Evolutionary conservation across 2,797 vertebrate genomes (phyloP).

Genomic region (Ceryle rudis): DNA sequence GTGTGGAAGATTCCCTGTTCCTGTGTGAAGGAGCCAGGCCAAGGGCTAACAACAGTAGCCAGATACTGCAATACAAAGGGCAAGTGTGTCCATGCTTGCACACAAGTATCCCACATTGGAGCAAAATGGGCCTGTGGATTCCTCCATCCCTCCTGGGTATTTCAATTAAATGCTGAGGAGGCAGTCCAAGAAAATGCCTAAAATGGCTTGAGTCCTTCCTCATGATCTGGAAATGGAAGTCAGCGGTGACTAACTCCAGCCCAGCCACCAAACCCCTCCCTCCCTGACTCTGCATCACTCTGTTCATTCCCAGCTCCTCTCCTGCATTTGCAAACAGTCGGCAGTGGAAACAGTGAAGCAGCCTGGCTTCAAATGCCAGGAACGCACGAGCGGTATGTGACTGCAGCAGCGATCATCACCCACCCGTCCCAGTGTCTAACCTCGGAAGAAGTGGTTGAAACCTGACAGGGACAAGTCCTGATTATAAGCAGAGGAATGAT

Average conservation of each 20-base stretch:
- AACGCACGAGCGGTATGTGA: fast-evolving
- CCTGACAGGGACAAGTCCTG: neutral
- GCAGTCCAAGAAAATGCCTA: slow-evolving; percentile 63
- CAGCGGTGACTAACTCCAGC: slow-evolving; percentile 42
- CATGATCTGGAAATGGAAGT: slow-evolving; percentile 54
- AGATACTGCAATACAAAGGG: fast-evolving
- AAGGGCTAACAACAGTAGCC: neutral
- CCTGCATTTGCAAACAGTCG: neutral
- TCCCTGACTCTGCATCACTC: slow-evolving; percentile 8
- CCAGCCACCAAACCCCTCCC: slow-evolving; percentile 59
- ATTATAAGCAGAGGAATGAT: neutral
- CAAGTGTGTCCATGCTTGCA: neutral
- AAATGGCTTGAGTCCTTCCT: slow-evolving; percentile 64
- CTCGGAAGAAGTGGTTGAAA: neutral
- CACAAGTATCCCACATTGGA: neutral
- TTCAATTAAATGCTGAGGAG: slow-evolving; percentile 17
- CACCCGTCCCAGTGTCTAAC: neutral
- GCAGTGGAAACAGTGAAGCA: slow-evolving; percentile 30
- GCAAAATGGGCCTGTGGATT: neutral
- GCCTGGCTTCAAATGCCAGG: neutral
- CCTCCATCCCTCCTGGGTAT: slow-evolving; percentile 17
- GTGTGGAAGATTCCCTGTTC: neutral
- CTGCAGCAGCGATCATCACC: neutral
- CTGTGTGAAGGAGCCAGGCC: fast-evolving
- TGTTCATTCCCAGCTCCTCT: slow-evolving; percentile 15